These are phyloP conservation scores for Loriculus beryllinus DNA, from an alignment of 2,797 vertebrate species.

Conservation along the genomic window DNA sequence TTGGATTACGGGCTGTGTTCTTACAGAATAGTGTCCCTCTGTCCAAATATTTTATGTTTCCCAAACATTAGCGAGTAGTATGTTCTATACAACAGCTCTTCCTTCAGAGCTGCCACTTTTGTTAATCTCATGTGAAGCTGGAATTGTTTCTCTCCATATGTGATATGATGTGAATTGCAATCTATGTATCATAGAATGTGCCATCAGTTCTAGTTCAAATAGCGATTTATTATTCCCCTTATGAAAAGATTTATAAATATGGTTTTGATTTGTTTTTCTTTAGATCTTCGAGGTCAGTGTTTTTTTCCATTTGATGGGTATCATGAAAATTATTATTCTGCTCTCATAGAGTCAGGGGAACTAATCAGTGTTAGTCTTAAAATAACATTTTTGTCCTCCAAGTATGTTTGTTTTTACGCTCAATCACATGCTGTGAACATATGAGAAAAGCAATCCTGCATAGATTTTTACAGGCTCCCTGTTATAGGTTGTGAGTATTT, in stretches of 20 bases:
- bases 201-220: background rate
- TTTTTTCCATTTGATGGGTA: background rate
- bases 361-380: constrained; percentile 35
- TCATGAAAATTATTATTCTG: background rate
- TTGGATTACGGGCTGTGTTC: background rate
- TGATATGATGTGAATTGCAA: background rate
- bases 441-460: background rate
- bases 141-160: background rate
- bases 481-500: background rate
- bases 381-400: constrained; percentile 19
- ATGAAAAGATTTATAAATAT: background rate
- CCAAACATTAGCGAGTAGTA: background rate
- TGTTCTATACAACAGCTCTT: background rate
- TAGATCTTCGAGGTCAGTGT: background rate
- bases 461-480: background rate
- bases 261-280: background rate
- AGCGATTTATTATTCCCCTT: background rate
- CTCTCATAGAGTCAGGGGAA: background rate
- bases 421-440: background rate
- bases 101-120: background rate
- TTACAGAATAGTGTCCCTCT: background rate
- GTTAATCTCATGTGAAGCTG: background rate
- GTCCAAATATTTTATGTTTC: background rate
- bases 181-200: background rate
- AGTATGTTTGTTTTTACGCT: background rate